phyloP scores from a whole-genome alignment of 2,797 vertebrate species.

The Tokudaia tokunoshimensis region DNA sequence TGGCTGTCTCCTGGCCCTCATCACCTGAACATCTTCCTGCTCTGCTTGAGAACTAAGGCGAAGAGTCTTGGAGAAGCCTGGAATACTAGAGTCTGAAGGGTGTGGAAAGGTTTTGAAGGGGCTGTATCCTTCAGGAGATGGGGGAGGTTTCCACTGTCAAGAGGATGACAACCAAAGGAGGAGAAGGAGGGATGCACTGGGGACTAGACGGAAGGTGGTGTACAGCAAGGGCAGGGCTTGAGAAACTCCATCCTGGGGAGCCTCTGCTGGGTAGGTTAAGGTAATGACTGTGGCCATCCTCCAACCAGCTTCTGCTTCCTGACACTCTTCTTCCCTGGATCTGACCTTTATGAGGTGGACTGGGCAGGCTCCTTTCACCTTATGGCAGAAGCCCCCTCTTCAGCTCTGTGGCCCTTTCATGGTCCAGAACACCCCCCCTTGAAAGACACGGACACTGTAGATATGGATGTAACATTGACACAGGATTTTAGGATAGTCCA shows the following conservation, averaged over 20 bases:
- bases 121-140: background rate
- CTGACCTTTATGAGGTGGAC: background rate
- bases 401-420: background rate
- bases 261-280: background rate
- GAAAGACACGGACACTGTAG: background rate
- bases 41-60: background rate
- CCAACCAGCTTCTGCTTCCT: fast-evolving
- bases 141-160: background rate
- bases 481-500: background rate
- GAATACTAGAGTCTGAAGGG: background rate
- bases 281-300: background rate
- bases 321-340: background rate
- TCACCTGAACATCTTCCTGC: background rate
- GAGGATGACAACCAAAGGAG: background rate
- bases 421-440: background rate
- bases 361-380: background rate
- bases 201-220: background rate
- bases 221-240: background rate
- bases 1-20: background rate
- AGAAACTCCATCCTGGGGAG: background rate
- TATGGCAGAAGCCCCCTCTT: background rate
- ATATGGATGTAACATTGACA: background rate
- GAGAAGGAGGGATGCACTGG: background rate
- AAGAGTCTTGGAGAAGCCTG: background rate
- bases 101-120: background rate